phyloP scores from a whole-genome alignment of 2,888 invertebrate species.

The Cheilosia grossa region DNA sequence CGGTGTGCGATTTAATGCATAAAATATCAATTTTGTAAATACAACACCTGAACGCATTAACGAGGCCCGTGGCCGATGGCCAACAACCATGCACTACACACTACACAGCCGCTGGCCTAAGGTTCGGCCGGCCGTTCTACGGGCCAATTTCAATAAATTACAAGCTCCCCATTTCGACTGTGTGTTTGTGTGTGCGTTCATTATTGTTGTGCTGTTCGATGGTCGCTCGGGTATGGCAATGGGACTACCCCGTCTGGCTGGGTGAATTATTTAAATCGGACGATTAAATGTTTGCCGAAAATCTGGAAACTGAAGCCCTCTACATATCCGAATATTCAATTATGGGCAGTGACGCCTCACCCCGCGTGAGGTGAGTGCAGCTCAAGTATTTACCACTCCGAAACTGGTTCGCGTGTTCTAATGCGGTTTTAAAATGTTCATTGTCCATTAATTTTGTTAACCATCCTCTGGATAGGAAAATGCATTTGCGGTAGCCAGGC shows the following conservation, averaged over 20 bases:
- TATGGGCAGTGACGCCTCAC: constrained; percentile 30
- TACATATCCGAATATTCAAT: constrained; percentile 64
- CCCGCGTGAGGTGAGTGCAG: constrained; percentile 36
- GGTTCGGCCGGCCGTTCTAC: constrained; percentile 7
- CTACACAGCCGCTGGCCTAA: constrained; percentile 29
- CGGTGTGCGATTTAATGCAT: constrained; percentile 71
- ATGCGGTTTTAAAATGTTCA: constrained; percentile 71
- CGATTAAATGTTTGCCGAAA: constrained; percentile 70
- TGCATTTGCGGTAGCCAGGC: background rate
- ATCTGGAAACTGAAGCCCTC: constrained; percentile 55
- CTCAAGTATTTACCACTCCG: constrained; percentile 66
- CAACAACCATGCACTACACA: constrained; percentile 30
- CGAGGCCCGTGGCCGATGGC: constrained; percentile 45
- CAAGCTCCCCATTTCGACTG: constrained; percentile 1
- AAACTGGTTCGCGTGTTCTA: constrained; percentile 70
- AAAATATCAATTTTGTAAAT: constrained; percentile 73
- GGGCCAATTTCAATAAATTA: constrained; percentile 67
- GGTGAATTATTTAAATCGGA: constrained; percentile 71
- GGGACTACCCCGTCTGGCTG: constrained; percentile 11
- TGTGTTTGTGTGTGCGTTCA: constrained; percentile 19
- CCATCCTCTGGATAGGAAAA: background rate
- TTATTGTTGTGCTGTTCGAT: constrained; percentile 23
- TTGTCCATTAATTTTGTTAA: constrained; percentile 72
- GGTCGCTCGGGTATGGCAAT: background rate
- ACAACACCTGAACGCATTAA: constrained; percentile 72